These are phyloP conservation scores for Orcinus orca DNA, from an alignment of 2,113 vertebrate species.

Conservation along the genomic window DNA sequence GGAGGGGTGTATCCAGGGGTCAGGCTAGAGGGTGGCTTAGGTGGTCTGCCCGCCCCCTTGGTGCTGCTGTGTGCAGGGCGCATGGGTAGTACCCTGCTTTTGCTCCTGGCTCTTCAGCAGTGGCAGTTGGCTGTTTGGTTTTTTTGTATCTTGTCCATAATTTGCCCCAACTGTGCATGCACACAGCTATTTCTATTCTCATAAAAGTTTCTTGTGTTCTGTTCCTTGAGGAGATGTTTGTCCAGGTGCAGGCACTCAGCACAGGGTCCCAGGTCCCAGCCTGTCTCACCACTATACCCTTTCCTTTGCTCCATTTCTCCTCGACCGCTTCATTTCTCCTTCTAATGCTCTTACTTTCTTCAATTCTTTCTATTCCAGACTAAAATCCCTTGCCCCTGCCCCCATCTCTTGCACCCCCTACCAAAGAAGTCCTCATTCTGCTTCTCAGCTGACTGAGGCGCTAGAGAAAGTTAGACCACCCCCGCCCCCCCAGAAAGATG, in stretches of 20 bases:
- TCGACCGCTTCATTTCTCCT: neutral
- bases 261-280: neutral
- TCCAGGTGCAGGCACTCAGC: neutral
- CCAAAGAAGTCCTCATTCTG: neutral
- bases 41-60: neutral
- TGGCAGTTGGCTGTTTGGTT: neutral
- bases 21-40: neutral
- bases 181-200: neutral
- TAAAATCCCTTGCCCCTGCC: neutral
- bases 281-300: neutral
- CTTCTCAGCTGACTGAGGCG: neutral
- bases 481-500: neutral
- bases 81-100: neutral
- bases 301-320: neutral
- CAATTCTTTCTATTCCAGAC: neutral
- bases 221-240: neutral
- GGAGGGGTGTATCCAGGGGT: neutral
- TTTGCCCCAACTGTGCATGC: neutral
- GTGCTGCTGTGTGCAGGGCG: neutral
- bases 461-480: neutral
- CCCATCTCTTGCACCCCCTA: fast-evolving
- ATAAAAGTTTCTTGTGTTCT: neutral
- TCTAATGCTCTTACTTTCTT: neutral
- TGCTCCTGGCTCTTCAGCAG: neutral
- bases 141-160: neutral